Evolutionary conservation across 1,140 invertebrate genomes (phyloP).

Genomic region (Belonocnema kinseyi): DNA sequence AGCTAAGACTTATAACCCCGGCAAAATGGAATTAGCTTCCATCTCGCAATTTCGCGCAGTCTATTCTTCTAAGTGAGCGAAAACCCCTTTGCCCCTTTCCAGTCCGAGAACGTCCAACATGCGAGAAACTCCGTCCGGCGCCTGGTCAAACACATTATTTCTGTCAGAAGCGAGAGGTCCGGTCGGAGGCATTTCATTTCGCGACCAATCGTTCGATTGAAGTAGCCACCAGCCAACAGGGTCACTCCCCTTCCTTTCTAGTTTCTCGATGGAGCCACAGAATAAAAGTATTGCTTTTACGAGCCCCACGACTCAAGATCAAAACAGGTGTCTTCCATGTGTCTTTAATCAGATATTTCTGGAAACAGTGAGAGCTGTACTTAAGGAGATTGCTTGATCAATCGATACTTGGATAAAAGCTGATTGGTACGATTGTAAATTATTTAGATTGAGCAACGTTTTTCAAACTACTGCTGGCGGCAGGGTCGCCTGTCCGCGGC

Average conservation of each 20-base stretch:
- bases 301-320: not conserved
- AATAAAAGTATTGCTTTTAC: constrained; percentile 24
- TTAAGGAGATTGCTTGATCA: too few species aligned
- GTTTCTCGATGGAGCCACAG: constrained; percentile 9
- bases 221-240: constrained; percentile 34
- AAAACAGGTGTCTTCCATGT: not conserved
- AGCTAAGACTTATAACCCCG: constrained; percentile 57
- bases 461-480: too few species aligned
- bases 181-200: constrained; percentile 40
- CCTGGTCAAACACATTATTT: constrained; percentile 29
- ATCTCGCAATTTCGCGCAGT: constrained; percentile 65
- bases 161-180: constrained; percentile 3
- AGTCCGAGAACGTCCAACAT: not conserved
- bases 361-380: not conserved
- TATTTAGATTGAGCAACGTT: too few species aligned
- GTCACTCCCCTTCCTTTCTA: not conserved
- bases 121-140: not conserved
- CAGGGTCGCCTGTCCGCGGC: too few species aligned
- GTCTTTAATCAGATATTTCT: not conserved
- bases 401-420: too few species aligned
- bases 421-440: too few species aligned
- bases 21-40: constrained; percentile 69
- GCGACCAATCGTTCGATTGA: constrained; percentile 38
- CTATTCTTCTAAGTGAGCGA: constrained; percentile 63
- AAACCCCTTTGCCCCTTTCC: constrained; percentile 32